Evolutionary conservation across 2,888 invertebrate species (phyloP), one percentile per base, ranked within the genome.

Genomic region (Terebella lapidaria): DNA sequence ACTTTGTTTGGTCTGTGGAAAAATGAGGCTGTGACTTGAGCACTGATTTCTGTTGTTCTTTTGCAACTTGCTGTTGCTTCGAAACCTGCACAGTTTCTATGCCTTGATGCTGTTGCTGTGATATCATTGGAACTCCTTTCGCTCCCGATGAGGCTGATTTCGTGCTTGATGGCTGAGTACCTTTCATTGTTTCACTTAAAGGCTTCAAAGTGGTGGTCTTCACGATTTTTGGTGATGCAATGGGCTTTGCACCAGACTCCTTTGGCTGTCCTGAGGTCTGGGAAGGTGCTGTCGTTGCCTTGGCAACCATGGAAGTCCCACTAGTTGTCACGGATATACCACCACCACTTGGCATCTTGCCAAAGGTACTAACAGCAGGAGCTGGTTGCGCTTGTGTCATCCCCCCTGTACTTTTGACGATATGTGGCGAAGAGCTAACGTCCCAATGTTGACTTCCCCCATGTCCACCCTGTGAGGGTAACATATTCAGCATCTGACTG

Each of bases 161-260:
- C n/a, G 10, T 35, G 10, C 10, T n/a, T 10, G n/a, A n/a, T n/a
- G 10, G 42, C n/a, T 35, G 10, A 10, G 42, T 35, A 35, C 42
- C 42, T 35, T 35, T 10, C 42, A 35, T 35, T 35, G 42, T n/a
- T n/a, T 35, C 42, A 35, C 42, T 49, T 5, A 49, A 22, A n/a
- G 49, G 49, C 49, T 49, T 49, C 49, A 49, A 24, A n/a, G 5
- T 15, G 5, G 49, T 49, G 5, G 49, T 49, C 49, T 49, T 49
- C 18, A 49, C 22, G 22, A 49, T 5, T 10, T 10, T 49, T 22
- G 49, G 49, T 15, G 49, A n/a, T 5, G 49, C 49, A 22, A 49
- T 49, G 15, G 49, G 49, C 24, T 49, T 49, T 35, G 42, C 42
- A 15, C 10, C 42, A 15, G 10, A 15, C 42, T 35, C 42, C 42